Conservation (phyloP, 2,797 vertebrate species). For the Cygnus olor region DNA sequence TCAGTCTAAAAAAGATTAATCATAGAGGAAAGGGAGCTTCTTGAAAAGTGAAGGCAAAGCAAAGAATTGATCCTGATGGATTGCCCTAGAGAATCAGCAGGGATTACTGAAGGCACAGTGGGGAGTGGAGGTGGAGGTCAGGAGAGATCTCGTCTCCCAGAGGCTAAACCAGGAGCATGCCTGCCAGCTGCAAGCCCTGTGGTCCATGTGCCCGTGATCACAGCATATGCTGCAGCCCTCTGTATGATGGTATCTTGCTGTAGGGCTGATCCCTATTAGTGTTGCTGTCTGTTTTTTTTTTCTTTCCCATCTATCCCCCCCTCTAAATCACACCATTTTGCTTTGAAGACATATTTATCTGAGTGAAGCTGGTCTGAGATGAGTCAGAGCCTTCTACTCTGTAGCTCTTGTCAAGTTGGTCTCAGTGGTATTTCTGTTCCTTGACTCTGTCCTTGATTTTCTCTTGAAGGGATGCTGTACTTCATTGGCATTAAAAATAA, state of each 20-base stretch:
- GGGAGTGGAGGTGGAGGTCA: neutral
- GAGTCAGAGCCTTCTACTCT: neutral
- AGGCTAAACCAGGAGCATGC: neutral
- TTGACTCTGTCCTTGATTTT: neutral
- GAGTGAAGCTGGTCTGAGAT: neutral
- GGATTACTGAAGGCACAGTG: neutral
- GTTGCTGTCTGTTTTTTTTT: neutral
- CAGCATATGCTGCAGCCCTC: neutral
- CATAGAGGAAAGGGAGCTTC: neutral
- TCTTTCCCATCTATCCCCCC: neutral
- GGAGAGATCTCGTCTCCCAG: neutral
- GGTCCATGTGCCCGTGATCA: fast-evolving
- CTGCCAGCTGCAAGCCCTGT: neutral
- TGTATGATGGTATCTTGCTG: neutral
- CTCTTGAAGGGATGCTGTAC: neutral
- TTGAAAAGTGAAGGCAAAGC: neutral
- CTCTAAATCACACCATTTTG: neutral
- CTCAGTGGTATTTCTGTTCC: neutral
- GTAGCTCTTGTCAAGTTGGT: neutral
- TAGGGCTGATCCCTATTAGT: neutral
- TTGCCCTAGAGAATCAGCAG: neutral
- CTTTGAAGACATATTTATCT: neutral
- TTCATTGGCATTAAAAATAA: neutral
- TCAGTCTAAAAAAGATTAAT: neutral
- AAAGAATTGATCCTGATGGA: neutral